Percentiles rank a stretch among this genome's conserved stretches.
phyloP scores from a whole-genome alignment of 2,888 invertebrate species.

The Peribatodes rhomboidaria region DNA sequence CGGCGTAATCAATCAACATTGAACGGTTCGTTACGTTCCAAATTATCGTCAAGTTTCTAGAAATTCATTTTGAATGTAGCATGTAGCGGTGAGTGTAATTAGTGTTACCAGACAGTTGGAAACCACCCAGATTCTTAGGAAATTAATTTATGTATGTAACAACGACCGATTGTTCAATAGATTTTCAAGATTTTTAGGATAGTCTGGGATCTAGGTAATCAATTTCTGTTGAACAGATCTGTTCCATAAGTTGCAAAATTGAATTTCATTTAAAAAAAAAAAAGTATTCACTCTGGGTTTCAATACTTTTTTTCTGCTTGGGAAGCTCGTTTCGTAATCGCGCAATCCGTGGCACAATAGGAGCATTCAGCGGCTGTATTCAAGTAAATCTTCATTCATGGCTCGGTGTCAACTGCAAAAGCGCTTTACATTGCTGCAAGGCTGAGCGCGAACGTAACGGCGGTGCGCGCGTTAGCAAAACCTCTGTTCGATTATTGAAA shows the following conservation, averaged over 20 bases:
- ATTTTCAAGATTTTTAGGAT: background rate
- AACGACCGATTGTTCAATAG: background rate
- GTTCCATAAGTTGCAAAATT: background rate
- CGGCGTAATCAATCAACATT: slow-evolving; percentile 55
- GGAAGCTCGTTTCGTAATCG: slow-evolving; percentile 31
- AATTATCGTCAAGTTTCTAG: slow-evolving; percentile 50
- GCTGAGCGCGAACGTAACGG: slow-evolving; percentile 13
- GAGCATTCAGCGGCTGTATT: slow-evolving; percentile 53
- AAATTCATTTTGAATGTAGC: slow-evolving; percentile 37
- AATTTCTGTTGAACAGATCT: background rate
- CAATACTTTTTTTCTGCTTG: slow-evolving; percentile 10
- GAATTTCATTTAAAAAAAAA: background rate
- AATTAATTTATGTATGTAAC: too few species aligned
- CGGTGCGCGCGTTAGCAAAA: slow-evolving; percentile 46
- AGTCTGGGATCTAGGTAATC: background rate
- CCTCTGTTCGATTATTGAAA: slow-evolving; percentile 57
- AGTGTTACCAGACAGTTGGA: slow-evolving; percentile 33
- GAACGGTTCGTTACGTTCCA: slow-evolving; percentile 53
- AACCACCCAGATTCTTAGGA: slow-evolving; percentile 14
- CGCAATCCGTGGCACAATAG: slow-evolving; percentile 34
- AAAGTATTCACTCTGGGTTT: background rate
- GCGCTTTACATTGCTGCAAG: slow-evolving; percentile 45
- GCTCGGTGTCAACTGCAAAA: slow-evolving; percentile 60
- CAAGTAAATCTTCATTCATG: slow-evolving; percentile 60
- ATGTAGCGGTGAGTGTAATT: slow-evolving; percentile 39